Conservation (phyloP, 53 echinoderm and acorn worm species). For the Holothuria scabra region DNA sequence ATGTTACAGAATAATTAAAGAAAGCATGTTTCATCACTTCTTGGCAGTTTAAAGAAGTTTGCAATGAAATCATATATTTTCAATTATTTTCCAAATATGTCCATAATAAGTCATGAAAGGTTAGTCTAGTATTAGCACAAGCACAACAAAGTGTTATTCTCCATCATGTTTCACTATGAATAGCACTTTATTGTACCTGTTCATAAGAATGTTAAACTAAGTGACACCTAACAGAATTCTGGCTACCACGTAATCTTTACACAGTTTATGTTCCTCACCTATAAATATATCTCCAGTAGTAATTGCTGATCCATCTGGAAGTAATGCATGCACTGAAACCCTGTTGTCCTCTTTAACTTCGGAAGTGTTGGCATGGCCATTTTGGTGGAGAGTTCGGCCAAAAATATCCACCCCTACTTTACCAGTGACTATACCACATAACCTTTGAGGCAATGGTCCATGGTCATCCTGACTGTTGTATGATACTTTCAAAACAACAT, state of each 20-base stretch:
- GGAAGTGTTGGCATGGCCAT: constrained; percentile 53
- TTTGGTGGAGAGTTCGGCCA: constrained; percentile 33
- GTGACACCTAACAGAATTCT: no score
- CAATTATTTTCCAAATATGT: no score
- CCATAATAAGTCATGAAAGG: no score
- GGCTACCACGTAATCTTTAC: background rate
- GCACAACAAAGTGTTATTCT: no score
- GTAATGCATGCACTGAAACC: constrained; percentile 72
- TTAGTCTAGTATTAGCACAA: no score
- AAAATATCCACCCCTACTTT: constrained; percentile 48
- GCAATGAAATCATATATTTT: no score
- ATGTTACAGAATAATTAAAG: no score
- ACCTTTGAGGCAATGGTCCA: constrained; percentile 57
- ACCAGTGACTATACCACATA: constrained; percentile 79
- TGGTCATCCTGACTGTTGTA: constrained; percentile 31
- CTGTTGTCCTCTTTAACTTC: constrained; percentile 59
- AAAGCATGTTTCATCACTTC: no score
- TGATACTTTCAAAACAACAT: constrained; percentile 59
- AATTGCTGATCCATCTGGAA: constrained; percentile 87
- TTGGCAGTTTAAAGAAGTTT: no score
- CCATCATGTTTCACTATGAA: no score
- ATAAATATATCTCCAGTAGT: constrained; percentile 87
- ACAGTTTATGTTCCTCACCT: constrained; percentile 67
- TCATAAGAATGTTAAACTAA: no score
- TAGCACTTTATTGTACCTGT: no score